Conservation (phyloP, 2,888 invertebrate genomes). For the Eremobia ochroleuca region DNA sequence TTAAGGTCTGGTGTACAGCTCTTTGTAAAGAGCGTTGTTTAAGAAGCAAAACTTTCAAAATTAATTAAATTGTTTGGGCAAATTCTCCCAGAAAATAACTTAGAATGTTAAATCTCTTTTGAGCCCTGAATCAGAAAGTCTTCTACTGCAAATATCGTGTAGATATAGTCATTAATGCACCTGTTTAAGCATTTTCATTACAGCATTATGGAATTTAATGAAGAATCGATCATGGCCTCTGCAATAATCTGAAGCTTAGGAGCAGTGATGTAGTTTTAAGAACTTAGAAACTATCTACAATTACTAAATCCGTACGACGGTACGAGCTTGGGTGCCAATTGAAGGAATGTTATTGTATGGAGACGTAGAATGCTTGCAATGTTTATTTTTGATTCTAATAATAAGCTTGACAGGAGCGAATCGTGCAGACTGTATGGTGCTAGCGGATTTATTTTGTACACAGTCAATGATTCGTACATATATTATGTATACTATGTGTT, state of each 20-base stretch:
- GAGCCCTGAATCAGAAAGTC: neutral
- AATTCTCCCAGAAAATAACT: slow-evolving; percentile 7
- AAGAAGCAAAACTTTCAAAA: slow-evolving; percentile 13
- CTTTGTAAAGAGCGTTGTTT: slow-evolving; percentile 25
- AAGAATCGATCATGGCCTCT: slow-evolving; percentile 35
- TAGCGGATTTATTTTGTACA: slow-evolving; percentile 49
- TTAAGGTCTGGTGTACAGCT: slow-evolving; percentile 12
- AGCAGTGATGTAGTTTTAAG: neutral
- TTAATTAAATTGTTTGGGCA: neutral
- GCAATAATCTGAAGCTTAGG: slow-evolving; percentile 2
- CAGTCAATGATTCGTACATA: slow-evolving; percentile 23
- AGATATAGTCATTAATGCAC: slow-evolving; percentile 14
- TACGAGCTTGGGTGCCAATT: slow-evolving; percentile 38
- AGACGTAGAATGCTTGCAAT: slow-evolving; percentile 58
- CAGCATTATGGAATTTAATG: slow-evolving; percentile 14
- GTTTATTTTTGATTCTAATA: slow-evolving; percentile 72
- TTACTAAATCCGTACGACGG: slow-evolving; percentile 41
- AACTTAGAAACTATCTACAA: slow-evolving; percentile 18
- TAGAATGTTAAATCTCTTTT: neutral
- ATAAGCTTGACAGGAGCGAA: slow-evolving; percentile 61
- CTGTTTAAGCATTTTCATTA: slow-evolving; percentile 28
- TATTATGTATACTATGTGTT: slow-evolving; percentile 1
- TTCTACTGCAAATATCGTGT: neutral
- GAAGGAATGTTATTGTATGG: slow-evolving; percentile 61
- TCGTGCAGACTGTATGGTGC: slow-evolving; percentile 68